Evolutionary conservation across 2,888 invertebrate genomes (phyloP).

Genomic region (Ctenicera cuprea): DNA sequence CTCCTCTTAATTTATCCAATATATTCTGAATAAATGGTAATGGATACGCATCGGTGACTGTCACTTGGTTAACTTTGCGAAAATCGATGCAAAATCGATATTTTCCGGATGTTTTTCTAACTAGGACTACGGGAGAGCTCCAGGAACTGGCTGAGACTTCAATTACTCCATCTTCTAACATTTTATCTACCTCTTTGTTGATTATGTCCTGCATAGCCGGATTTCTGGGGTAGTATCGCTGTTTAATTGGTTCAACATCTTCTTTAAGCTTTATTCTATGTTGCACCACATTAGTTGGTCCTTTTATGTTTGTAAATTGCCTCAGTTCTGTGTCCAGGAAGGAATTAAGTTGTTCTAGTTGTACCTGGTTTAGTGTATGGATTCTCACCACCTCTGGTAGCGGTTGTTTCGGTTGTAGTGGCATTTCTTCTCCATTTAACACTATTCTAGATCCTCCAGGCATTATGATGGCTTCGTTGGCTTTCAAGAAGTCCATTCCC

Average conservation of each 20-base stretch:
- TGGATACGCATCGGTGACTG: conserved; percentile 56
- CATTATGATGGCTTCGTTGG: background rate
- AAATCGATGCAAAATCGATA: too few relatives aligned
- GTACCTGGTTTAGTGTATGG: background rate
- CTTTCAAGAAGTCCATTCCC: background rate
- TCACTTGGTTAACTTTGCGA: too few relatives aligned
- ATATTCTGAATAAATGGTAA: too few relatives aligned
- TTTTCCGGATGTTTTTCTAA: conserved; percentile 30
- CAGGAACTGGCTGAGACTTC: conserved; percentile 37
- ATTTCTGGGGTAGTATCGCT: too few relatives aligned
- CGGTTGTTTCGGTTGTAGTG: background rate
- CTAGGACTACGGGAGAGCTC: too few relatives aligned
- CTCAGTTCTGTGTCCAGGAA: background rate
- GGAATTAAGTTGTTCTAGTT: background rate
- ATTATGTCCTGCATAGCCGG: conserved; percentile 12
- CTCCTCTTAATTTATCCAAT: too few relatives aligned
- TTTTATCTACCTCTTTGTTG: conserved; percentile 29
- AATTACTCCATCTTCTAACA: too few relatives aligned
- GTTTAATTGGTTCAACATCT: conserved; percentile 2
- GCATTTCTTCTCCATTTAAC: background rate
- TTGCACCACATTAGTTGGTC: background rate
- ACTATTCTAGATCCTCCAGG: background rate
- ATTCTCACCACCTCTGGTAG: background rate
- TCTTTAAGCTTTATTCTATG: background rate
- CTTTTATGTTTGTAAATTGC: background rate